Evolutionary conservation across 2,888 invertebrate species (phyloP).

Genomic region (Aelia acuminata): DNA sequence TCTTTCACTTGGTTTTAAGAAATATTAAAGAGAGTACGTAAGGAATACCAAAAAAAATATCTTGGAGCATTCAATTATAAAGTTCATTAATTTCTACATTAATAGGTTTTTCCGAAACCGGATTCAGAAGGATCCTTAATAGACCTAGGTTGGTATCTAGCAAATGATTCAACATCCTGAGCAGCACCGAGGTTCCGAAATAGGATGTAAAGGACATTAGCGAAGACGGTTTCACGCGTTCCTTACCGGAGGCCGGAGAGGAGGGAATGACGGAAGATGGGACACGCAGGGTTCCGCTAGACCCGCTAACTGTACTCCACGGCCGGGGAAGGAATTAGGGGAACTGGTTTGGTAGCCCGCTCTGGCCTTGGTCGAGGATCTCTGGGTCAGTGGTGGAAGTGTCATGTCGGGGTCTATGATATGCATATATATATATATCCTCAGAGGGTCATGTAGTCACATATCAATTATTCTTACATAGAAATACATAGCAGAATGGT

Average conservation of each 20-base stretch:
- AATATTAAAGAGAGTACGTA: no score
- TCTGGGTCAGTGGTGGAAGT: slow-evolving; percentile 43
- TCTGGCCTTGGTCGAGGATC: slow-evolving; percentile 37
- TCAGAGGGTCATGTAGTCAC: no score
- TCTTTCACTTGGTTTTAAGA: no score
- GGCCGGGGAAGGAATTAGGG: not conserved
- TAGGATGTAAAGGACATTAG: not conserved
- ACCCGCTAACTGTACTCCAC: not conserved
- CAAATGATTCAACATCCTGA: not conserved
- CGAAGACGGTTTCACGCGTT: slow-evolving; percentile 31
- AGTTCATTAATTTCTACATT: no score
- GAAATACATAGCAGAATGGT: no score
- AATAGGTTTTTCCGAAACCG: not conserved
- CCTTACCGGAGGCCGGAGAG: not conserved
- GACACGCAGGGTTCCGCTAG: slow-evolving; percentile 39
- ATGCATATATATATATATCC: no score
- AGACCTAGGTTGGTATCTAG: not conserved
- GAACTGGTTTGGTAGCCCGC: slow-evolving; percentile 38
- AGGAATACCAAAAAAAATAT: no score
- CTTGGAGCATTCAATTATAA: no score
- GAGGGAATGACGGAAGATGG: not conserved
- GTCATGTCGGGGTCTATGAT: no score
- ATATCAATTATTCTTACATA: no score
- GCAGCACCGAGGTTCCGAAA: not conserved
- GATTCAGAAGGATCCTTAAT: not conserved